A percentile compares a stretch with the other conserved stretches of the same genome.
These are phyloP conservation scores for Ichneumoninae sp. DNA, from an alignment of 2,888 invertebrate species.

Conservation along the genomic window DNA sequence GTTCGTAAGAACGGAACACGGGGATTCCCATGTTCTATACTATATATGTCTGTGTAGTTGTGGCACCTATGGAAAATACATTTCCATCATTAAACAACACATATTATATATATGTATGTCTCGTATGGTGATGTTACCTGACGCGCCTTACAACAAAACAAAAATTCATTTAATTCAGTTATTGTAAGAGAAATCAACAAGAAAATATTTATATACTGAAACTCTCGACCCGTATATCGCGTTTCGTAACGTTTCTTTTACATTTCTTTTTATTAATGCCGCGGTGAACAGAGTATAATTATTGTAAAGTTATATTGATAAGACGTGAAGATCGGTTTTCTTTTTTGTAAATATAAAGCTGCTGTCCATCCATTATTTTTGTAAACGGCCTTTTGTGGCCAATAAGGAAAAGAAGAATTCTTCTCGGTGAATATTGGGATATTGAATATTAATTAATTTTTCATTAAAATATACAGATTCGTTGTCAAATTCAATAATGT, in stretches of 20 bases:
- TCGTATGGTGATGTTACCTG: slow-evolving; percentile 51
- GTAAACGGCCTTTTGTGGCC: not conserved
- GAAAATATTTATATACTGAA: slow-evolving; percentile 48
- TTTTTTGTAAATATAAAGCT: slow-evolving; percentile 58
- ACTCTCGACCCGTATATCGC: slow-evolving; percentile 18
- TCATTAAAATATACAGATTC: slow-evolving; percentile 16
- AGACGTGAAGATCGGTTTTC: slow-evolving; percentile 26
- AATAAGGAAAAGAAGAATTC: not conserved
- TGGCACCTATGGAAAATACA: slow-evolving; percentile 62
- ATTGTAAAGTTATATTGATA: slow-evolving; percentile 31
- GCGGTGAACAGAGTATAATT: slow-evolving; percentile 19
- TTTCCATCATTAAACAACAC: slow-evolving; percentile 49
- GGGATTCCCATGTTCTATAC: slow-evolving; percentile 53
- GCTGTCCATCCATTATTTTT: slow-evolving; percentile 24
- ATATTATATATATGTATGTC: slow-evolving; percentile 46
- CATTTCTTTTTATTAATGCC: slow-evolving; percentile 24
- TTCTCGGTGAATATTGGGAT: not conserved
- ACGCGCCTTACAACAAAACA: slow-evolving; percentile 45
- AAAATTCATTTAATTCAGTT: not conserved
- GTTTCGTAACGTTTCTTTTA: slow-evolving; percentile 18
- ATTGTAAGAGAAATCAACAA: slow-evolving; percentile 34
- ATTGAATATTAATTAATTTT: slow-evolving; percentile 33
- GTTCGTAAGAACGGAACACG: slow-evolving; percentile 60
- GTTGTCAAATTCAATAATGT: slow-evolving; percentile 19
- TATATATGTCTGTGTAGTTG: slow-evolving; percentile 45